Evolutionary conservation across 2,113 vertebrate genomes (phyloP).

Genomic region (Siniperca chuatsi): DNA sequence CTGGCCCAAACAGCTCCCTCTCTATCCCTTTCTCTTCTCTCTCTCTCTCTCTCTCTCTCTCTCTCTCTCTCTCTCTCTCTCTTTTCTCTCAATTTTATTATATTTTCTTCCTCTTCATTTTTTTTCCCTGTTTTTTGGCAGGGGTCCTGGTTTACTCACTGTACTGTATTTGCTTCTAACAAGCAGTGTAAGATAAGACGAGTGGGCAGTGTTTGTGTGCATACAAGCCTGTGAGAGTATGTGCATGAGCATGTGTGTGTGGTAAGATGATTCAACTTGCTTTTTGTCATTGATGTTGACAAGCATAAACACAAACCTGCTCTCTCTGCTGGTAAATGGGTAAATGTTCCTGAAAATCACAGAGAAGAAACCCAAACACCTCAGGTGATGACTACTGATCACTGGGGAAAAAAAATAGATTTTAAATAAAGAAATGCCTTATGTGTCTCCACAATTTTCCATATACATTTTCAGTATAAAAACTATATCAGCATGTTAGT

Average conservation of each 20-base stretch:
- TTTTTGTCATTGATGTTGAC: conserved; percentile 72
- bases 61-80: conserved; percentile 42
- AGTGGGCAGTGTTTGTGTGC: conserved; percentile 59
- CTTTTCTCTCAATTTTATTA: conserved; percentile 27
- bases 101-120: conserved; percentile 25
- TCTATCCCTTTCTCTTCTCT: conserved; percentile 39
- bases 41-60: conserved; percentile 19
- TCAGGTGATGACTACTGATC: conserved; percentile 12
- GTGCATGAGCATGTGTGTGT: conserved; percentile 4
- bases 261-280: conserved; percentile 63
- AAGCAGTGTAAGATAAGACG: conserved; percentile 61
- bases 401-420: not conserved
- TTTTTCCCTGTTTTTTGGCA: conserved; percentile 45
- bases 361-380: conserved; percentile 8
- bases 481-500: conserved; percentile 9
- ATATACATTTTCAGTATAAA: conserved; percentile 1
- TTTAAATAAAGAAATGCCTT: not conserved
- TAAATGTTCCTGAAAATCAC: conserved; percentile 49
- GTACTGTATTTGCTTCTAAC: conserved; percentile 65
- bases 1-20: conserved; percentile 82
- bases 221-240: conserved; percentile 21
- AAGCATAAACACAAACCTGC: conserved; percentile 55
- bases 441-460: not conserved
- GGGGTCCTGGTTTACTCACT: conserved; percentile 54
- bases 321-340: conserved; percentile 49